Evolutionary conservation across 2,113 vertebrate genomes (phyloP), one percentile per base, ranked within the genome.

Genomic region (Lepus americanus): DNA sequence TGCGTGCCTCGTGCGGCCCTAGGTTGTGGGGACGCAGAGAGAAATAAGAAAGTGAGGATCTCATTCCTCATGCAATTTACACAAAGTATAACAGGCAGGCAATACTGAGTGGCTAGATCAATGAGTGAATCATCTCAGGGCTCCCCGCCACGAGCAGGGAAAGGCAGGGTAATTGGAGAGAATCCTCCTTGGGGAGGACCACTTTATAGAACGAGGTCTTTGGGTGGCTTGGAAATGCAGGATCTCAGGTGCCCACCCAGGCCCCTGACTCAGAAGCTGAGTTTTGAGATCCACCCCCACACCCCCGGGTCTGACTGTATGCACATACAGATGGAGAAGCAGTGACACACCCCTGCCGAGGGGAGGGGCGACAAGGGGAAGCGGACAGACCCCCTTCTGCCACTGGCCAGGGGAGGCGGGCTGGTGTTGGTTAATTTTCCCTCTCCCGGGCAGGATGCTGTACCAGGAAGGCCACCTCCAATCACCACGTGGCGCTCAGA

Each of bases 321-420:
- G 61, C 29, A 39, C 36, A 23, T 39, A 33, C 63, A 81, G 36
- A 72, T 61, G 77, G 44, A 89, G 89, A 94, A 92, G 7, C 19
- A 55, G 66, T 81, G 77, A 61, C n/a, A 7, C 39, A 53, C 9
- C 67, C 10, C 8, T 8, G 51, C 66, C 29, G 27, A 4, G 22
- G 4, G 29, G 13, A 31, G n/a, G 25, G 63, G 69, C n/a, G 61
- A 67, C 63, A 9, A 27, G 0, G 39, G n/a, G 61, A 59, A 73
- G n/a, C 25, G 63, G 53, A 25, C n/a, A 61, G 22, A 36, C 39
- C 31, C 85, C 22, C 39, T 64, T 76, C 67, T 70, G 59, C 80
- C 10, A 0, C 87, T 86, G 12, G 0, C 2, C 8, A 7, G 36
- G 44, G 74, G 16, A 33, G 29, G 73, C 39, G 0, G 64, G 64